A percentile compares a stretch with the other conserved stretches of the same genome.
Evolutionary conservation across 2,888 invertebrate species (phyloP).

Genomic region (Ophonus ardosiacus): DNA sequence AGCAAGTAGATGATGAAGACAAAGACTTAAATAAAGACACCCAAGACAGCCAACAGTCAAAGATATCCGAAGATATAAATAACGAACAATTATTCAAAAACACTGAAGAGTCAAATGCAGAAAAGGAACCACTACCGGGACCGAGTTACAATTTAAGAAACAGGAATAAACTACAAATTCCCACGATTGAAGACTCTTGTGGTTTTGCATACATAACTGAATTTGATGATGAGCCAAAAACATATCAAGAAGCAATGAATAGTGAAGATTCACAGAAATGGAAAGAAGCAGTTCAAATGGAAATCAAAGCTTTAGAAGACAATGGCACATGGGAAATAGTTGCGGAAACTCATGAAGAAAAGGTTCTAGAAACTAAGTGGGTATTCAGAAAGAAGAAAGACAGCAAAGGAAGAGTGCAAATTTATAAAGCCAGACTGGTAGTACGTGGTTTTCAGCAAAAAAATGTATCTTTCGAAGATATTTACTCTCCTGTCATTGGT

Average conservation of each 20-base stretch:
- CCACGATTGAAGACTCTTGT: background rate
- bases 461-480: background rate
- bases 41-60: no score
- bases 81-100: no score
- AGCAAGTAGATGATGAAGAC: no score
- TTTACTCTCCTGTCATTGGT: no score
- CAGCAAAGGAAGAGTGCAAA: background rate
- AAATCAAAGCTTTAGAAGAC: slow-evolving; percentile 27
- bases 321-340: background rate
- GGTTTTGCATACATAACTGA: background rate
- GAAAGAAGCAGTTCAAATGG: slow-evolving; percentile 64
- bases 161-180: background rate
- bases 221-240: slow-evolving; percentile 48
- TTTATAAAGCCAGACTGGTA: background rate
- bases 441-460: background rate
- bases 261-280: slow-evolving; percentile 63
- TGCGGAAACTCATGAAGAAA: background rate
- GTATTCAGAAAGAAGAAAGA: background rate
- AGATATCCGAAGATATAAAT: no score
- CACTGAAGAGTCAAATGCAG: no score
- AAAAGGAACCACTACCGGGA: no score
- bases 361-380: background rate
- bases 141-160: background rate
- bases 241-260: slow-evolving; percentile 65
- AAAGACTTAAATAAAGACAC: no score